Base-by-base conservation (phyloP, 2,888 invertebrate species). In the Allophyes oxyacanthae region DNA sequence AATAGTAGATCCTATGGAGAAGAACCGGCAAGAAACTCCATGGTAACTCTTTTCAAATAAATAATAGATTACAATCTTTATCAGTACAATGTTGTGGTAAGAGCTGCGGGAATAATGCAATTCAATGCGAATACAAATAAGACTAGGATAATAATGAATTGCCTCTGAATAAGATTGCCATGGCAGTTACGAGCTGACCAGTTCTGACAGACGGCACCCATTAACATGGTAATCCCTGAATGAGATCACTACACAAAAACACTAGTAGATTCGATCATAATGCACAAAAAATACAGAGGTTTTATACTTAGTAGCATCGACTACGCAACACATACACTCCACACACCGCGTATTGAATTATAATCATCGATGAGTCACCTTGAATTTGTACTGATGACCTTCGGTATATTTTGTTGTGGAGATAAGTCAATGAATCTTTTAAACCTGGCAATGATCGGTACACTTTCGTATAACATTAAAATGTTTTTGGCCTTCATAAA, bases 291-390 rank as follows among this genome's bases (percentile, higher is more conserved):
- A 61, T 25, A 40, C 41, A 42, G 28, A 25, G 14, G 20, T 20
- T 38, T 46, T 36, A 6, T 28, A n/a, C n/a, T n/a, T n/a, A 57
- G 28, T 34, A 32, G 32, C 44, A 60, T 46, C 30, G 36, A 37
- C 40, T 55, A 15, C 52, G 44, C 46, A 64, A 42, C 20, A 54
- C 41, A 11, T 15, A 49, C n/a, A 43, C 11, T 34, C 30, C 30
- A 45, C 15, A 53, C 52, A 48, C 50, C 53, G 60, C 58, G 55
- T 63, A 63, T 41, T 58, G 77, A 77, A 77, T 77, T 75, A 59
- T 68, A 71, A 75, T 70, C 42, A 64, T 59, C 43, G 26, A 53
- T 72, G 68, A 73, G 38, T 69, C 78, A 72, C 11, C 14, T 30
- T 41, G 6, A 38, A 46, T 57, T 48, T 42, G 45, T 60, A 38